Percentiles rank a stretch among this genome's conserved stretches.
Evolutionary conservation across 2,888 invertebrate species (phyloP).

Genomic region (Chloroclystis v-ata): DNA sequence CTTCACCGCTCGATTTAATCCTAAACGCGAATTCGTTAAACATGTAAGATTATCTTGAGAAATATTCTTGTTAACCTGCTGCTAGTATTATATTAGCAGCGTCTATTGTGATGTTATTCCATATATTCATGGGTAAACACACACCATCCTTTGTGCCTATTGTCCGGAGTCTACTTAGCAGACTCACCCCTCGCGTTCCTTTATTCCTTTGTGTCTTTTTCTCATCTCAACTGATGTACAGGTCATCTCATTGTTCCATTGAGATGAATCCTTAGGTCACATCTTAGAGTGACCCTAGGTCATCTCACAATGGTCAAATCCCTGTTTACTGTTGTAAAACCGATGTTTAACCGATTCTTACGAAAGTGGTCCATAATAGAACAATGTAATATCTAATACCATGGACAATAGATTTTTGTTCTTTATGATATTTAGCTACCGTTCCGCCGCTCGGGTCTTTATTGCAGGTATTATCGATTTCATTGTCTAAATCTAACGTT

Average conservation of each 20-base stretch:
- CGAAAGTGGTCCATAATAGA: conserved; percentile 47
- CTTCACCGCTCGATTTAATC: conserved; percentile 72
- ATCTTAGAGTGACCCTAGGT: conserved; percentile 64
- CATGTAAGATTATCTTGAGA: conserved; percentile 73
- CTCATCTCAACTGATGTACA: conserved; percentile 29
- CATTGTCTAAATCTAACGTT: conserved; percentile 68
- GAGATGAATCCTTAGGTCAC: conserved; percentile 43
- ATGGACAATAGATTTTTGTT: conserved; percentile 59
- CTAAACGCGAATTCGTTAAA: conserved; percentile 77
- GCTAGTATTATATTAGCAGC: conserved; percentile 61
- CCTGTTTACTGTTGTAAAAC: conserved; percentile 61
- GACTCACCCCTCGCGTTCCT: conserved; percentile 69
- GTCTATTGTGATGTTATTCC: conserved; percentile 64
- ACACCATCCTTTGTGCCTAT: conserved; percentile 70
- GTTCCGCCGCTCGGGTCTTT: conserved; percentile 66
- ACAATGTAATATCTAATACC: conserved; percentile 53
- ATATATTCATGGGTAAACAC: conserved; percentile 77
- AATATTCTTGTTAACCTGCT: conserved; percentile 71
- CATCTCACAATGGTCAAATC: conserved; percentile 56
- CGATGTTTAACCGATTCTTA: conserved; percentile 52
- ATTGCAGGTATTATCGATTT: conserved; percentile 69
- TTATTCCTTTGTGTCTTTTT: conserved; percentile 57
- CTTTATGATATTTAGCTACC: conserved; percentile 69
- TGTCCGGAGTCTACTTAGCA: conserved; percentile 73
- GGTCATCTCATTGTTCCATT: conserved; percentile 15